These are phyloP conservation scores for Aptenodytes forsteri DNA, from an alignment of 2,113 vertebrate genomes.

Conservation along the genomic window DNA sequence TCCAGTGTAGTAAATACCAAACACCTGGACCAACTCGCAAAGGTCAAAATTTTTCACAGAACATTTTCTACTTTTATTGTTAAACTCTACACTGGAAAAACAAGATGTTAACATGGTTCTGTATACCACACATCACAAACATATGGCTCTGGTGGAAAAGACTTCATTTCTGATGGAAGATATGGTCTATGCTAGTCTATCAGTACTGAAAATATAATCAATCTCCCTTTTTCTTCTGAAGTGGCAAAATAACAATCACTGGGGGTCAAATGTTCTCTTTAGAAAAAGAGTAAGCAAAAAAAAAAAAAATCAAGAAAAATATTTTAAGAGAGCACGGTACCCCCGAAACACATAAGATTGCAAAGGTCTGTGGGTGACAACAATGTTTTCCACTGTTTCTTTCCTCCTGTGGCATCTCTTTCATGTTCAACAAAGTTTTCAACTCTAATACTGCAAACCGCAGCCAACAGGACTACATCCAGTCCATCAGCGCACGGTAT, in stretches of 20 bases:
- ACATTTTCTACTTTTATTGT: not conserved
- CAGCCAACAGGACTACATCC: too few species aligned
- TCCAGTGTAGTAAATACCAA: not conserved
- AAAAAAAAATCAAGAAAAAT: not conserved
- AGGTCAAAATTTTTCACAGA: not conserved
- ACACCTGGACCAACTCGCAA: not conserved
- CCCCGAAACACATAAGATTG: not conserved
- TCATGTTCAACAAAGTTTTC: too few species aligned
- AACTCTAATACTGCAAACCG: too few species aligned
- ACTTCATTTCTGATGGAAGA: not conserved
- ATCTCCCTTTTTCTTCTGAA: not conserved
- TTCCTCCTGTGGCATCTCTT: not conserved
- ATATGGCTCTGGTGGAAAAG: not conserved
- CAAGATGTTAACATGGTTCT: not conserved
- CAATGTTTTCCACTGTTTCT: fast-evolving
- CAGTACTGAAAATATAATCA: not conserved
- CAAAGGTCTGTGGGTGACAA: not conserved
- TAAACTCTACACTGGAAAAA: not conserved
- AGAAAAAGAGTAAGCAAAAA: not conserved
- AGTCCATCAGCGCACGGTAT: fast-evolving
- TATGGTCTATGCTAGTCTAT: not conserved
- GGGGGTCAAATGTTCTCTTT: not conserved
- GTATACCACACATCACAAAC: fast-evolving
- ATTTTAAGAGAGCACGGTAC: not conserved
- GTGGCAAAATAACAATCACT: not conserved